Percentiles rank a stretch among this genome's conserved stretches.
Conservation (phyloP, 2,797 vertebrate species). For the Ara ararauna region DNA sequence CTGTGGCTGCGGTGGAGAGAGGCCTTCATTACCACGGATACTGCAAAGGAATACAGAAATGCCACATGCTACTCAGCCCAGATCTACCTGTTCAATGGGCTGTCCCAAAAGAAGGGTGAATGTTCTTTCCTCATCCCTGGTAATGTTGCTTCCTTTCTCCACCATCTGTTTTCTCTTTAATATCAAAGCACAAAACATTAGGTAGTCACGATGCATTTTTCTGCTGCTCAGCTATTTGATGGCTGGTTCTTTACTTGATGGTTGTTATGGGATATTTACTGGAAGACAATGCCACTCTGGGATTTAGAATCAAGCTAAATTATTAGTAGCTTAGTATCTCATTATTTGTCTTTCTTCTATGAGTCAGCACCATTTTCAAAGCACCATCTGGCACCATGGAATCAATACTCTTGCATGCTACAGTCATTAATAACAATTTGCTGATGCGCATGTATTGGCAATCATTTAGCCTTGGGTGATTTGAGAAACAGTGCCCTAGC, state of each 20-base stretch:
- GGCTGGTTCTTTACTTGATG: background rate
- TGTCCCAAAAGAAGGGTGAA: background rate
- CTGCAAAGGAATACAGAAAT: background rate
- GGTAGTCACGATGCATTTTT: background rate
- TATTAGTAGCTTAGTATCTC: constrained; percentile 17
- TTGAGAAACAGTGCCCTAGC: background rate
- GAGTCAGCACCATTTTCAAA: constrained; percentile 30
- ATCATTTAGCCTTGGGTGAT: background rate
- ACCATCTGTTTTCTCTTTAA: background rate
- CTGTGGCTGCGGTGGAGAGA: background rate
- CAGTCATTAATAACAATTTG: background rate
- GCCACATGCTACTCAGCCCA: accelerated
- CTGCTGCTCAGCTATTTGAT: background rate
- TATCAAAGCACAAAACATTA: background rate
- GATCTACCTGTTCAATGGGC: background rate
- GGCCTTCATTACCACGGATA: background rate
- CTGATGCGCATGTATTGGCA: background rate
- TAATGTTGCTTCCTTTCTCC: background rate
- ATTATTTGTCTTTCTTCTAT: constrained; percentile 11
- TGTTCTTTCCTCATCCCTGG: background rate
- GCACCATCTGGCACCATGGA: background rate
- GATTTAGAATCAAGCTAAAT: constrained; percentile 30
- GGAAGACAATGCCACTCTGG: background rate
- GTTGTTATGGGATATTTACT: background rate
- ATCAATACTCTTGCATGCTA: background rate